phyloP scores from a whole-genome alignment of 2,113 vertebrate species.

The Cisticola juncidis region DNA sequence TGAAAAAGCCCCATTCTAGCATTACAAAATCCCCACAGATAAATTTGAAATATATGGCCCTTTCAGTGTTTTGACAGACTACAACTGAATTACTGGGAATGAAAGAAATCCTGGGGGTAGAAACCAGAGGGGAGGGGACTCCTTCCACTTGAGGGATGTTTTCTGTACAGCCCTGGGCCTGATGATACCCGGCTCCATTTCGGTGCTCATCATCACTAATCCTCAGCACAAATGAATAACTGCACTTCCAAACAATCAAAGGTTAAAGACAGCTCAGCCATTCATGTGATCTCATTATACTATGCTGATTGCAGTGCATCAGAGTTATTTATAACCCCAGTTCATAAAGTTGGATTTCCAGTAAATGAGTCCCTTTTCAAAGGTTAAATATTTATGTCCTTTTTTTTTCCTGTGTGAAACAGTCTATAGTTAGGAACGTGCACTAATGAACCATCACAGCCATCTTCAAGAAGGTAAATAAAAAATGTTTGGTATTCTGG shows the following conservation, averaged over 20 bases:
- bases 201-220: conserved; percentile 1
- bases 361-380: conserved; percentile 69
- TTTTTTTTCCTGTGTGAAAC: conserved; percentile 38
- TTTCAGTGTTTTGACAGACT: conserved; percentile 59
- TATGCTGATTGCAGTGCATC: conserved; percentile 66
- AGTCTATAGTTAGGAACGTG: conserved; percentile 32
- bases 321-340: conserved; percentile 66
- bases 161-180: background rate
- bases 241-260: conserved; percentile 73
- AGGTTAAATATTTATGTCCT: conserved; percentile 78
- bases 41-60: conserved; percentile 60
- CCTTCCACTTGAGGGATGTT: conserved; percentile 16
- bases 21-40: conserved; percentile 54
- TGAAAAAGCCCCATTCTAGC: conserved; percentile 11
- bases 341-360: conserved; percentile 70
- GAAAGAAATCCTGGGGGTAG: background rate
- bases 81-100: conserved; percentile 54
- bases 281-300: conserved; percentile 67
- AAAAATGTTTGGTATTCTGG: background rate
- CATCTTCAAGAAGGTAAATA: background rate
- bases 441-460: background rate
- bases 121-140: background rate
- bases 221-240: conserved; percentile 48
- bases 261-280: conserved; percentile 66
- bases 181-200: background rate